A percentile compares a stretch with the other conserved stretches of the same genome.
phyloP scores from a whole-genome alignment of 92 coral and sea anemone species.

The Umimayanthus chanpuru region DNA sequence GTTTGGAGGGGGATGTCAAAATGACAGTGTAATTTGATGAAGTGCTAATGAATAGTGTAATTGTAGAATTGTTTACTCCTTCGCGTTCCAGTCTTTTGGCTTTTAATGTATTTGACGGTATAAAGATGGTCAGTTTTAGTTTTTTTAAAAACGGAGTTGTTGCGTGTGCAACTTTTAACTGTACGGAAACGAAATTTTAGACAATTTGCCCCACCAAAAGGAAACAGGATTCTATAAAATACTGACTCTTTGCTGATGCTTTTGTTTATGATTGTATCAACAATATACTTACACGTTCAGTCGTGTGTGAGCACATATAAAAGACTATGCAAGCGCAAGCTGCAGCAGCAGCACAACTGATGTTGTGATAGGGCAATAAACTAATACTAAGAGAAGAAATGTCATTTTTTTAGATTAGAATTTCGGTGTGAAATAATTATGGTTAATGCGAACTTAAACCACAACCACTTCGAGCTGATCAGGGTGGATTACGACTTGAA shows the following conservation, averaged over 20 bases:
- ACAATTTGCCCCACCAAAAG: not conserved
- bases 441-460: too few species aligned
- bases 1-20: not conserved
- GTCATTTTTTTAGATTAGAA: too few species aligned
- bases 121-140: not conserved
- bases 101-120: not conserved
- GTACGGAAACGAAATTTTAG: not conserved
- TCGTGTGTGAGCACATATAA: not conserved
- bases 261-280: not conserved
- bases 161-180: too few species aligned
- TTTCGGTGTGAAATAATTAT: too few species aligned
- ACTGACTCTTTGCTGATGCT: not conserved
- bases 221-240: not conserved
- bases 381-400: too few species aligned
- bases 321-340: not conserved
- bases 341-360: too few species aligned
- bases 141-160: not conserved
- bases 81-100: not conserved
- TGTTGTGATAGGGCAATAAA: too few species aligned
- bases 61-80: not conserved
- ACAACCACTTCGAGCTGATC: too few species aligned
- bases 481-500: too few species aligned
- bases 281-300: not conserved
- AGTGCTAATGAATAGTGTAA: not conserved
- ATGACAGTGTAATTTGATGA: constrained; percentile 3